A percentile compares a stretch with the other conserved stretches of the same genome.
Conservation (phyloP, 2,113 vertebrate species). For the Brachyistius frenatus region DNA sequence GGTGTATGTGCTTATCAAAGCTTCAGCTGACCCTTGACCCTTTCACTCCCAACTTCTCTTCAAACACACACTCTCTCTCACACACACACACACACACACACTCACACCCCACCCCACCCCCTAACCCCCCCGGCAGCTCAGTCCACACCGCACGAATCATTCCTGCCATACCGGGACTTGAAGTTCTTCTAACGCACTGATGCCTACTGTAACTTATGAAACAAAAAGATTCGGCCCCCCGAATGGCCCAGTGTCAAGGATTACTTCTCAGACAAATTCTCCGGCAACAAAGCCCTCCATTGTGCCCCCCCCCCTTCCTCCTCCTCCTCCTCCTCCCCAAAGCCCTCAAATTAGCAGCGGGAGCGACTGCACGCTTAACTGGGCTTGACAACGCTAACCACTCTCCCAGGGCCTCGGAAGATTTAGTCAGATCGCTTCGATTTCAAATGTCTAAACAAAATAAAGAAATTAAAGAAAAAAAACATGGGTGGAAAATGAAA, state of each 20-base stretch:
- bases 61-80: not conserved
- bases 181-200: constrained; percentile 33
- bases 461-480: not conserved
- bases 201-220: constrained; percentile 70
- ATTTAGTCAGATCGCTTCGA: not conserved
- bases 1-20: too few species aligned
- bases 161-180: constrained; percentile 3
- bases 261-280: constrained; percentile 76
- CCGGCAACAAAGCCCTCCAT: constrained; percentile 73
- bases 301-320: constrained; percentile 66
- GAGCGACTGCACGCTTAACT: constrained; percentile 70
- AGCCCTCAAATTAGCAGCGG: constrained; percentile 71
- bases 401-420: constrained; percentile 35
- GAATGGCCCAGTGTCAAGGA: constrained; percentile 70
- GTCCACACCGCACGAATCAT: not conserved
- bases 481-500: not conserved
- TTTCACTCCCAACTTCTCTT: not conserved
- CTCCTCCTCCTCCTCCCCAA: too few species aligned
- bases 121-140: not conserved
- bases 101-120: too few species aligned
- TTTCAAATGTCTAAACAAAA: not conserved
- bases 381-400: constrained; percentile 55
- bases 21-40: constrained; percentile 11
- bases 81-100: too few species aligned
- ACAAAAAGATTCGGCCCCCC: constrained; percentile 65